phyloP scores from a whole-genome alignment of 2,797 vertebrate species.

The Enteromius fasciolatus region DNA sequence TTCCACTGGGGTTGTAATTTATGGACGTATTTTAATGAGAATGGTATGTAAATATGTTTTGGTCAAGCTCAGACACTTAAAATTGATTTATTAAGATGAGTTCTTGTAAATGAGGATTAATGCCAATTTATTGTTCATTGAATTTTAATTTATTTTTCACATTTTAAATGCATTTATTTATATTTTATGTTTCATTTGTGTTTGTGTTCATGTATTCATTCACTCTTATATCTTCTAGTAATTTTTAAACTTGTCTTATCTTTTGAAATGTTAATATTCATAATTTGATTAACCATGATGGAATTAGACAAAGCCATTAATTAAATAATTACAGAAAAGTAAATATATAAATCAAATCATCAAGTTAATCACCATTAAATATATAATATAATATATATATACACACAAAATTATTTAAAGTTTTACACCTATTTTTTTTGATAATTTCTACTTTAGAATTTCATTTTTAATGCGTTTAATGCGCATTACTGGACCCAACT shows the following conservation, averaged over 20 bases:
- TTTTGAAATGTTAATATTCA: not conserved
- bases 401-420: too few species aligned
- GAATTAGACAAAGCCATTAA: not conserved
- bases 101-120: not conserved
- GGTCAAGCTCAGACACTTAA: not conserved
- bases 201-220: not conserved
- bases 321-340: not conserved
- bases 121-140: not conserved
- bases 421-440: not conserved
- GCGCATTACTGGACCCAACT: too few species aligned
- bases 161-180: not conserved
- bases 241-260: not conserved
- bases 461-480: not conserved
- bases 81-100: too few species aligned
- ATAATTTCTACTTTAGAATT: not conserved
- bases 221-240: not conserved
- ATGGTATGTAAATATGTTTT: not conserved
- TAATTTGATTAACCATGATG: not conserved
- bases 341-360: not conserved
- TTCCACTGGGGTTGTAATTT: not conserved
- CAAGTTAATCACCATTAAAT: too few species aligned
- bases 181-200: not conserved
- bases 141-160: not conserved
- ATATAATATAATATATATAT: too few species aligned
- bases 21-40: not conserved